A percentile compares a stretch with the other conserved stretches of the same genome.
Evolutionary conservation across 2,797 vertebrate species (phyloP).

Genomic region (Malurus splendens): DNA sequence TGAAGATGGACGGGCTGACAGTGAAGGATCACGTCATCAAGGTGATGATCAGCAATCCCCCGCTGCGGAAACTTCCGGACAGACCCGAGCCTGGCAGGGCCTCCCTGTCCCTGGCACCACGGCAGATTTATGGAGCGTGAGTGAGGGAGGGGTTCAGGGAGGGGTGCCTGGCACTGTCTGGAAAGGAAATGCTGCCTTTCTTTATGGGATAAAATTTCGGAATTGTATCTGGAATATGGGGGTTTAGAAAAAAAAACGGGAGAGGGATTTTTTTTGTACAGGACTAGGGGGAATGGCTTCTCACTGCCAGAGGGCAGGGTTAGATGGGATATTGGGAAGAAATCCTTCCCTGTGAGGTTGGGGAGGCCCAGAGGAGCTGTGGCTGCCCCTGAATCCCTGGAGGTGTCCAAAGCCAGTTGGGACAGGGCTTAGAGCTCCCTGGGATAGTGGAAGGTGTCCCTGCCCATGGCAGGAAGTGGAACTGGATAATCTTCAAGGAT

Average conservation of each 20-base stretch:
- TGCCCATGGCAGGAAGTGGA: not conserved
- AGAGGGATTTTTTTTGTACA: not conserved
- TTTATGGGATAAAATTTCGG: fast-evolving
- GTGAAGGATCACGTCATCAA: conserved; percentile 83
- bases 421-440: fast-evolving
- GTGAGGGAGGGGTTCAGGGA: conserved; percentile 42
- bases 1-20: conserved; percentile 87
- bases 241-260: fast-evolving
- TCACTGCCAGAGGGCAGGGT: not conserved
- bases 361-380: not conserved
- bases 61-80: conserved; percentile 76
- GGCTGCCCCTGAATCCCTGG: not conserved
- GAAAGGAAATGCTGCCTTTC: fast-evolving
- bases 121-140: conserved; percentile 85
- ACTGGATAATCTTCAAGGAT: not conserved
- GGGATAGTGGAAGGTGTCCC: fast-evolving
- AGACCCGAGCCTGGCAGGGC: conserved; percentile 60
- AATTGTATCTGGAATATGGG: fast-evolving
- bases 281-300: not conserved
- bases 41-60: conserved; percentile 95
- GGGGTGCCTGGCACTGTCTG: not conserved
- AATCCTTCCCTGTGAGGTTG: not conserved
- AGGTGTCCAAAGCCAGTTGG: not conserved
- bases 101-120: conserved; percentile 51
- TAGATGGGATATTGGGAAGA: not conserved